These are phyloP conservation scores for Lampris megalopsis DNA, from an alignment of 2,113 vertebrate genomes.

Conservation along the genomic window DNA sequence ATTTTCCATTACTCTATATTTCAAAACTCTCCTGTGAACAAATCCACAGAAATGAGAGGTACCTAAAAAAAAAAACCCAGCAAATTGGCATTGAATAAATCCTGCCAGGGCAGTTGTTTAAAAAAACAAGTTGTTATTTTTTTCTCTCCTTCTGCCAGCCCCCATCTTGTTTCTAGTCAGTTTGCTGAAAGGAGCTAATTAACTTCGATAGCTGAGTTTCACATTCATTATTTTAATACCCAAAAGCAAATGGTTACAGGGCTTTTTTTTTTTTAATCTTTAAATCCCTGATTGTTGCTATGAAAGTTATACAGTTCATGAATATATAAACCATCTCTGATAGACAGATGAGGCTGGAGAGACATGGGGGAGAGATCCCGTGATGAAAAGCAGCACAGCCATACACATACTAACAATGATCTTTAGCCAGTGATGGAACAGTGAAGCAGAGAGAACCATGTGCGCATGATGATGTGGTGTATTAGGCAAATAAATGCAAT, in stretches of 20 bases:
- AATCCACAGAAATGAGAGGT: neutral
- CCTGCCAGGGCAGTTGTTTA: neutral
- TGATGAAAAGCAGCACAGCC: neutral
- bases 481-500: neutral
- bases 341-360: neutral
- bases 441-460: neutral
- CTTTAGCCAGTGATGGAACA: neutral
- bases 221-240: slow-evolving; percentile 4
- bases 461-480: neutral
- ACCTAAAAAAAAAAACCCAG: neutral
- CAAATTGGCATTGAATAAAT: neutral
- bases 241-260: neutral
- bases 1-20: neutral
- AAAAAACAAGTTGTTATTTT: slow-evolving; percentile 7
- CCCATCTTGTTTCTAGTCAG: neutral
- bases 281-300: slow-evolving; percentile 5
- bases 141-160: neutral
- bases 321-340: neutral
- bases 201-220: slow-evolving; percentile 7
- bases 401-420: neutral
- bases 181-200: neutral
- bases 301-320: neutral
- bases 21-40: neutral
- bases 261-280: neutral
- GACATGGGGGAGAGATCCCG: neutral